Conservation (phyloP, 2,888 invertebrate genomes). For the Branchellion lobata region DNA sequence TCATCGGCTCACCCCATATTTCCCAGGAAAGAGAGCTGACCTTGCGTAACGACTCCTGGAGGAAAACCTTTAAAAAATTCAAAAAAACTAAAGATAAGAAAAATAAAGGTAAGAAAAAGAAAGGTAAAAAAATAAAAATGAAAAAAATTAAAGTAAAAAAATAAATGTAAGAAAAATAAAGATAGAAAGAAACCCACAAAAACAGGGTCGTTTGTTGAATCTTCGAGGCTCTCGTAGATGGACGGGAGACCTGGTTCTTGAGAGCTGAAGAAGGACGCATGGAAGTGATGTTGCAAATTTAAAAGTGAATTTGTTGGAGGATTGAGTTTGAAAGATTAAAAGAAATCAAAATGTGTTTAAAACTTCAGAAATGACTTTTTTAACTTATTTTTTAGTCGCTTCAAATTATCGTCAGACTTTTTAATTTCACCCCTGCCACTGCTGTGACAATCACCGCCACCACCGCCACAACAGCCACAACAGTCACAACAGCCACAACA, state of each 20-base stretch:
- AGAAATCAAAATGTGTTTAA: background rate
- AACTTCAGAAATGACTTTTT: too few species aligned
- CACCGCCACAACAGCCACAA: too few species aligned
- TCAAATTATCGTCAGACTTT: too few species aligned
- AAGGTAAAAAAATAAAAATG: background rate
- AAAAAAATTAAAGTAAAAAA: background rate
- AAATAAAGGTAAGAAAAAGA: background rate
- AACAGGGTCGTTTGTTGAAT: background rate
- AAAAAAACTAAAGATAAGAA: background rate
- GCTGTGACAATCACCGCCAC: too few species aligned
- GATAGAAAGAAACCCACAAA: background rate
- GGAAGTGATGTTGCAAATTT: too few species aligned
- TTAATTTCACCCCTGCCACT: too few species aligned
- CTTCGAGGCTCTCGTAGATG: background rate
- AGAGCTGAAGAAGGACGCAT: background rate
- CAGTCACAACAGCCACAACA: too few species aligned
- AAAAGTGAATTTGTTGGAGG: too few species aligned
- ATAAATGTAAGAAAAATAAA: background rate
- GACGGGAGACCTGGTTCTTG: background rate
- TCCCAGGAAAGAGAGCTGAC: conserved; percentile 22
- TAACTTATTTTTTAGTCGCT: too few species aligned
- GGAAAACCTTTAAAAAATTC: conserved; percentile 24
- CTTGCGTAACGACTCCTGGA: conserved; percentile 31
- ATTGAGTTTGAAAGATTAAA: background rate
- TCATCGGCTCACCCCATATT: conserved; percentile 36